These are phyloP conservation scores for Helarctos malayanus DNA, from an alignment of 2,797 vertebrate species.

Conservation along the genomic window DNA sequence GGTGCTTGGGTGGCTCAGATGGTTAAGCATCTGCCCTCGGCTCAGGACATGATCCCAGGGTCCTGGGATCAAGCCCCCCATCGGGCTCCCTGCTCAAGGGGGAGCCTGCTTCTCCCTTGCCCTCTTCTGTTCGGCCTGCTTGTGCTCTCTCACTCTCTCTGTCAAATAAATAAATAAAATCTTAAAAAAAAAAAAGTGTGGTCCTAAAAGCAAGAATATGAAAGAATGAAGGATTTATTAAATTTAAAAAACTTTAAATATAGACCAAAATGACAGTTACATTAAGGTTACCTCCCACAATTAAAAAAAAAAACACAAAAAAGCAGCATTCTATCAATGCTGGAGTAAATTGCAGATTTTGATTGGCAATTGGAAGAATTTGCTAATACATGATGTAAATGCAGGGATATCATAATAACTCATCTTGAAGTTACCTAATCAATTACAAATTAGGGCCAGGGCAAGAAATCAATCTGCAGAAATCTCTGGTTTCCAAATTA, in stretches of 20 bases:
- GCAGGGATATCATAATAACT: background rate
- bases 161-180: too few species aligned
- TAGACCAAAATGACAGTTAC: conserved; percentile 6
- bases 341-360: background rate
- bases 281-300: background rate
- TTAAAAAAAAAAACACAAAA: background rate
- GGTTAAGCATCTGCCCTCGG: too few species aligned
- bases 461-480: background rate
- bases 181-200: background rate
- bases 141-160: too few species aligned
- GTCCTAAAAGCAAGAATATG: background rate
- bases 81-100: too few species aligned
- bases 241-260: background rate
- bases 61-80: too few species aligned
- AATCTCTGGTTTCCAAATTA: background rate
- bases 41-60: too few species aligned
- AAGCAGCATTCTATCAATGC: background rate
- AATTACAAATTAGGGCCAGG: background rate
- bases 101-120: too few species aligned
- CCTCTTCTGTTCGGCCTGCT: too few species aligned
- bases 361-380: background rate
- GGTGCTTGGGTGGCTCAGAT: too few species aligned
- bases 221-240: conserved; percentile 12
- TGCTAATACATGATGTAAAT: background rate
- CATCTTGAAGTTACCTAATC: background rate